Evolutionary conservation across 1,140 invertebrate genomes (phyloP).

Genomic region (Panonychus citri): DNA sequence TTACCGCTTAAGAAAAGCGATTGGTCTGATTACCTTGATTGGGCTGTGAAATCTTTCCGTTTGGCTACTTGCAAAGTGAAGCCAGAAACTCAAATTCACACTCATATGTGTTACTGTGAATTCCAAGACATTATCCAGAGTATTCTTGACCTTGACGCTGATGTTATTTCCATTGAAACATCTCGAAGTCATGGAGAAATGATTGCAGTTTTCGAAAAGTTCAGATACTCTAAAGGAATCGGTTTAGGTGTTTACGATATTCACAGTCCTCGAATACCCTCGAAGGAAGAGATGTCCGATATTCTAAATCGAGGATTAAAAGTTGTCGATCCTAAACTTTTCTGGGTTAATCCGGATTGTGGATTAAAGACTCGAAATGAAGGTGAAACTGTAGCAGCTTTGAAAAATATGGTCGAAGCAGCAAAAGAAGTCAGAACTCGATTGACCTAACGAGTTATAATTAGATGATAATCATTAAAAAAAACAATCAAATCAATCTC

Average conservation of each 20-base stretch:
- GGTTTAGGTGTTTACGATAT: background rate
- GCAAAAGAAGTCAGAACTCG: background rate
- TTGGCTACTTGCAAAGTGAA: background rate
- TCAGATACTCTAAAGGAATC: background rate
- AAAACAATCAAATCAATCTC: too few species aligned
- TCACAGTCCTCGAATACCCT: background rate
- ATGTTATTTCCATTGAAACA: background rate
- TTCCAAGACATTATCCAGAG: background rate
- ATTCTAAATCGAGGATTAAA: background rate
- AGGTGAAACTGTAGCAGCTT: background rate
- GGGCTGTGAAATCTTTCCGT: background rate
- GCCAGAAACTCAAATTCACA: background rate
- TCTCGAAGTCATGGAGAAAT: background rate
- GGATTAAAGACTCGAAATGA: background rate
- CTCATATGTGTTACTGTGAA: constrained; percentile 1
- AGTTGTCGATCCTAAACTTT: background rate
- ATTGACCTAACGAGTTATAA: background rate
- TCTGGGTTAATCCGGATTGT: constrained; percentile 1
- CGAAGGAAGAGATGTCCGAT: background rate
- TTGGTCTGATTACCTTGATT: background rate
- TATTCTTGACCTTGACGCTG: background rate
- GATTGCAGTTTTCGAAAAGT: background rate
- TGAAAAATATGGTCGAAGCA: background rate
- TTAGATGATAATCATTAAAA: too few species aligned
- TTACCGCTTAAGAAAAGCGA: background rate